Percentiles rank a stretch among this genome's conserved stretches.
phyloP scores from a whole-genome alignment of 2,797 vertebrate genomes.

The Muraenolepis orangiensis region DNA sequence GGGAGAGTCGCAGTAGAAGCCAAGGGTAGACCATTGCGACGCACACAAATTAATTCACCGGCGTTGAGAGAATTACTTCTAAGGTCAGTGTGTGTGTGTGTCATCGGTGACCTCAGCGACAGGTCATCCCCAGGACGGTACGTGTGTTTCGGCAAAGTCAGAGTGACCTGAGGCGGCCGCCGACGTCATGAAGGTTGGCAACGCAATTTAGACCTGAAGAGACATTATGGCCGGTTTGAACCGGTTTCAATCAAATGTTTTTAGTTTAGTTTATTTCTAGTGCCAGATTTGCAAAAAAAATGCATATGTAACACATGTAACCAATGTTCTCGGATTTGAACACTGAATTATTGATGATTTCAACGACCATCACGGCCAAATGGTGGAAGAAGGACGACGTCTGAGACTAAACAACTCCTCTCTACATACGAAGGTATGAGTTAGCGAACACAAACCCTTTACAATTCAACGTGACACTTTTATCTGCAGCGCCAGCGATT shows the following conservation, averaged over 20 bases:
- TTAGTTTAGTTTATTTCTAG: too few species aligned
- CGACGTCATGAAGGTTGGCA: conserved; percentile 18
- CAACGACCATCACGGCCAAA: background rate
- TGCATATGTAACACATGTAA: too few species aligned
- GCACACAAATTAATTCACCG: conserved; percentile 63
- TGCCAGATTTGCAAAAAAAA: too few species aligned
- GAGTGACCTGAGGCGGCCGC: conserved; percentile 40
- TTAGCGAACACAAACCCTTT: conserved; percentile 29
- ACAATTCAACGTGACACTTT: conserved; percentile 27
- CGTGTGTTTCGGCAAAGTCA: conserved; percentile 46
- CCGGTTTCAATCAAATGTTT: too few species aligned
- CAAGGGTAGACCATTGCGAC: conserved; percentile 67
- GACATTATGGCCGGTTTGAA: too few species aligned
- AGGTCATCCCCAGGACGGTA: conserved; percentile 41
- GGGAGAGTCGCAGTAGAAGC: conserved; percentile 36
- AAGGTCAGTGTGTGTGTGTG: conserved; percentile 46
- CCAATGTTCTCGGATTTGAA: too few species aligned
- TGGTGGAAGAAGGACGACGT: background rate
- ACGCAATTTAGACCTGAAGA: conserved; percentile 1
- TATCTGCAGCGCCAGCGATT: conserved; percentile 40
- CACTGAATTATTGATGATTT: too few species aligned
- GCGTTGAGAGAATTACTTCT: conserved; percentile 62
- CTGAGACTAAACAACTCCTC: background rate
- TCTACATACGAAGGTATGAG: conserved; percentile 19
- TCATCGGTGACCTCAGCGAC: conserved; percentile 43